phyloP scores from a whole-genome alignment of 2,888 invertebrate genomes.

The Oxystoma pomonae region DNA sequence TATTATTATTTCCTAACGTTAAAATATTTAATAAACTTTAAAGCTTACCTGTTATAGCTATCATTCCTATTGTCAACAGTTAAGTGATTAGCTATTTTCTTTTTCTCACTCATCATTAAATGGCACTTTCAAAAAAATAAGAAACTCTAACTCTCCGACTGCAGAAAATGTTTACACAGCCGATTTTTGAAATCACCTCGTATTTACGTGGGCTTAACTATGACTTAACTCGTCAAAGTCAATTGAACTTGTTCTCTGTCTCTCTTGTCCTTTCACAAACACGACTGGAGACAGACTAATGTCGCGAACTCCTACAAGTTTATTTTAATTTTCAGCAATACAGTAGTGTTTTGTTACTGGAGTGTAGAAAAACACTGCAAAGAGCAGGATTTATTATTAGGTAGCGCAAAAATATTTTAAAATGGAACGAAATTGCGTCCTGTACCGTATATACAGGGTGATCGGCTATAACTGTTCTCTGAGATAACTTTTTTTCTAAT shows the following conservation, averaged over 20 bases:
- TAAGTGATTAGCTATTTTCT: constrained; percentile 3
- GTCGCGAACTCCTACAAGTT: neutral
- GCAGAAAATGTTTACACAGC: neutral
- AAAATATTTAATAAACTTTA: too few relatives aligned
- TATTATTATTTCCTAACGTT: too few relatives aligned
- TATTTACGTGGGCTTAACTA: neutral
- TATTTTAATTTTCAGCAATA: neutral
- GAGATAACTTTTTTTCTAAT: too few relatives aligned
- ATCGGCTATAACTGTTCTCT: too few relatives aligned
- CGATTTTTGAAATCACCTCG: neutral
- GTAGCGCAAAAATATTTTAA: neutral
- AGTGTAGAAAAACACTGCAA: neutral
- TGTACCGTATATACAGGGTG: neutral
- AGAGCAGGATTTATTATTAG: neutral
- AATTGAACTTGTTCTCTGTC: neutral
- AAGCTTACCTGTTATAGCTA: constrained; percentile 6
- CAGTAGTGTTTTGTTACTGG: neutral
- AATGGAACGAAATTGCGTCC: neutral
- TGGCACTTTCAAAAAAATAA: neutral
- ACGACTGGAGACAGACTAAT: neutral
- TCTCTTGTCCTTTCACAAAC: neutral
- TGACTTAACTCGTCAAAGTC: neutral
- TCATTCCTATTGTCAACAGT: constrained; percentile 19
- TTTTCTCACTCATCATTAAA: constrained; percentile 18
- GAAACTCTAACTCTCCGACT: neutral